Conservation (phyloP, 2,888 invertebrate species). For the Alsophila aescularia region DNA sequence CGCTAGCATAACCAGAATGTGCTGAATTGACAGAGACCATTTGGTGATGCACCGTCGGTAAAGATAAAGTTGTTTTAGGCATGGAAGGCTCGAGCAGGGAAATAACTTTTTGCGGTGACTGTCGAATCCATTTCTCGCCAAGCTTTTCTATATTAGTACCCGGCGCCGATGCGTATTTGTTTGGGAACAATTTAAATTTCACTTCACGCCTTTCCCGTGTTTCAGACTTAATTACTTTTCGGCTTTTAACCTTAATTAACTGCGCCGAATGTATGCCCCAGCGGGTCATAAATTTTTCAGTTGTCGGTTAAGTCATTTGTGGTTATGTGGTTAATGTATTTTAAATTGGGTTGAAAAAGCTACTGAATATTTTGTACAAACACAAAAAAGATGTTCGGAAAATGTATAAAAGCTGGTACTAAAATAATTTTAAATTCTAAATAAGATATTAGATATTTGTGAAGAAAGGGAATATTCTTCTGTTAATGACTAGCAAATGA, state of each 20-base stretch:
- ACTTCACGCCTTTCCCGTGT: constrained; percentile 40
- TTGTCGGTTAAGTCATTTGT: neutral
- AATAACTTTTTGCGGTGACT: neutral
- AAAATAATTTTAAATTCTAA: too few relatives aligned
- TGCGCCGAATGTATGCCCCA: constrained; percentile 19
- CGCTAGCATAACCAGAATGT: too few relatives aligned
- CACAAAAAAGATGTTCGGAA: too few relatives aligned
- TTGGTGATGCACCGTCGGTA: too few relatives aligned
- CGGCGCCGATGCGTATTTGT: constrained; percentile 16
- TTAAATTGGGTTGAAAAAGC: neutral
- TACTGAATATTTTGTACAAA: neutral
- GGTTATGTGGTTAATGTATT: neutral
- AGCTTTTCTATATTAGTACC: neutral
- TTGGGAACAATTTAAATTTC: constrained; percentile 35
- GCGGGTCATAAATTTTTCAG: neutral
- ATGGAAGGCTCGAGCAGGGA: too few relatives aligned
- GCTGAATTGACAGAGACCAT: too few relatives aligned
- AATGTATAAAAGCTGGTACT: too few relatives aligned
- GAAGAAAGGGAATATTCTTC: too few relatives aligned
- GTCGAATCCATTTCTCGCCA: neutral
- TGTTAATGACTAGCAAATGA: too few relatives aligned
- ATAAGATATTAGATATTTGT: too few relatives aligned
- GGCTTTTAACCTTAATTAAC: constrained; percentile 31
- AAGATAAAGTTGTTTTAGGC: too few relatives aligned
- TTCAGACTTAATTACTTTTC: constrained; percentile 41